phyloP scores from a whole-genome alignment of 2,888 invertebrate genomes.

The Trissoscelio sp. region DNA sequence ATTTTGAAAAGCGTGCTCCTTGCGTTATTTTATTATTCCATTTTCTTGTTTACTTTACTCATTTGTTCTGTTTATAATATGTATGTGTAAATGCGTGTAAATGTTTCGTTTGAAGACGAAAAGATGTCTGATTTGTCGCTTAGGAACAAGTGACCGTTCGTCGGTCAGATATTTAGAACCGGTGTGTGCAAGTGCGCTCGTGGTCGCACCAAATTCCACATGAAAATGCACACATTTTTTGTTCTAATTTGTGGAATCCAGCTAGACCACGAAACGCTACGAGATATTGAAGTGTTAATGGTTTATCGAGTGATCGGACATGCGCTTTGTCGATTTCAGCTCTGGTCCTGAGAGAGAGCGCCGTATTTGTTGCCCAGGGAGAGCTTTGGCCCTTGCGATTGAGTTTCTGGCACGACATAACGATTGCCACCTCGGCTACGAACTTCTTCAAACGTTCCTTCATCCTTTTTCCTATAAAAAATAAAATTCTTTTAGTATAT shows the following conservation, averaged over 20 bases:
- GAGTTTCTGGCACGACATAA: conserved; percentile 83
- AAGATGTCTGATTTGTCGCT: conserved; percentile 12
- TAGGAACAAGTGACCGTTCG: conserved; percentile 48
- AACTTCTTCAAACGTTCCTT: conserved; percentile 86
- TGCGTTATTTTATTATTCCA: not conserved
- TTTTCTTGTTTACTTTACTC: not conserved
- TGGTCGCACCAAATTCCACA: conserved; percentile 71
- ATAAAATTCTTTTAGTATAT: too few relatives aligned
- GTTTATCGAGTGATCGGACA: conserved; percentile 75
- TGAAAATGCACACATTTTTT: conserved; percentile 72
- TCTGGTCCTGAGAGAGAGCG: conserved; percentile 86
- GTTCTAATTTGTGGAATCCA: conserved; percentile 70
- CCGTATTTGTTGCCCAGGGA: conserved; percentile 87
- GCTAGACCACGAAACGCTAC: conserved; percentile 81
- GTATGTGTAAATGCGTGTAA: conserved; percentile 49
- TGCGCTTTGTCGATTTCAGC: conserved; percentile 81
- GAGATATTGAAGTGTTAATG: conserved; percentile 80
- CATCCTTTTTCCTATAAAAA: conserved; percentile 85
- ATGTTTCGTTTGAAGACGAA: conserved; percentile 20
- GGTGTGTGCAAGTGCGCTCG: conserved; percentile 42
- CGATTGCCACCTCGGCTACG: conserved; percentile 85
- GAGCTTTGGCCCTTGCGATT: conserved; percentile 85
- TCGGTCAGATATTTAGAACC: conserved; percentile 42
- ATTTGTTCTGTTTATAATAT: not conserved
- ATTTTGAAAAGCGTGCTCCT: conserved; percentile 16